Conservation (phyloP, 2,888 invertebrate species). For the Tetrapedia diversipes region DNA sequence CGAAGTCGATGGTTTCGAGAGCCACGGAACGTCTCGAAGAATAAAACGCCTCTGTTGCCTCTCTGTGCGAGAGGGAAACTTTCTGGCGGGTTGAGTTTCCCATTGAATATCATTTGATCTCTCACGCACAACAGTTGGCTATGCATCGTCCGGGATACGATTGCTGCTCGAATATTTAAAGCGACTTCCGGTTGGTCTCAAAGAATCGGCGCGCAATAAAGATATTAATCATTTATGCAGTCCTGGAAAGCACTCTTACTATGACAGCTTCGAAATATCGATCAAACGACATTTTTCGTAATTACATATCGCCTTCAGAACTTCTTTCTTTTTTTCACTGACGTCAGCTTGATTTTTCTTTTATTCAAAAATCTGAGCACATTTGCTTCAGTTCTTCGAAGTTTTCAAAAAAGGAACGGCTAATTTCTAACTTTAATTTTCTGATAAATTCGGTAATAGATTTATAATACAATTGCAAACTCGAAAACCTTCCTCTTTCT, state of each 20-base stretch:
- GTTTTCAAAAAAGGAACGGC: too few species aligned
- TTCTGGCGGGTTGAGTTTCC: conserved; percentile 34
- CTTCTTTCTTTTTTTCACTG: too few species aligned
- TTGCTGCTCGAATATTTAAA: conserved; percentile 51
- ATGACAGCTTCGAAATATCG: neutral
- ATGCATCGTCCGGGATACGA: conserved; percentile 37
- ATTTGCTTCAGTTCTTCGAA: too few species aligned
- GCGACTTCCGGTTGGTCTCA: conserved; percentile 35
- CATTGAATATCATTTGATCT: conserved; percentile 48
- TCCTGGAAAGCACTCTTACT: neutral
- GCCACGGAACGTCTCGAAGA: conserved; percentile 40
- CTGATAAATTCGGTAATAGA: too few species aligned
- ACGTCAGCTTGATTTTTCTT: too few species aligned
- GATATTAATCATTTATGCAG: conserved; percentile 38
- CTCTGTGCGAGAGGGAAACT: conserved; percentile 15
- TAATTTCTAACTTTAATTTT: too few species aligned
- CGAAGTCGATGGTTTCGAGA: conserved; percentile 41
- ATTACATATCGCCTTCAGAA: too few species aligned
- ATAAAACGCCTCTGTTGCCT: conserved; percentile 45
- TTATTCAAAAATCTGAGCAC: too few species aligned
- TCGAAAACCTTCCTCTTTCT: too few species aligned
- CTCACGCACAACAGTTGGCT: conserved; percentile 8
- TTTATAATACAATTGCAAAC: too few species aligned
- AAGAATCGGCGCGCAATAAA: conserved; percentile 53
- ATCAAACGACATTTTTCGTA: neutral